Evolutionary conservation across 2,888 invertebrate genomes (phyloP).

Genomic region (Campoplex capitator): DNA sequence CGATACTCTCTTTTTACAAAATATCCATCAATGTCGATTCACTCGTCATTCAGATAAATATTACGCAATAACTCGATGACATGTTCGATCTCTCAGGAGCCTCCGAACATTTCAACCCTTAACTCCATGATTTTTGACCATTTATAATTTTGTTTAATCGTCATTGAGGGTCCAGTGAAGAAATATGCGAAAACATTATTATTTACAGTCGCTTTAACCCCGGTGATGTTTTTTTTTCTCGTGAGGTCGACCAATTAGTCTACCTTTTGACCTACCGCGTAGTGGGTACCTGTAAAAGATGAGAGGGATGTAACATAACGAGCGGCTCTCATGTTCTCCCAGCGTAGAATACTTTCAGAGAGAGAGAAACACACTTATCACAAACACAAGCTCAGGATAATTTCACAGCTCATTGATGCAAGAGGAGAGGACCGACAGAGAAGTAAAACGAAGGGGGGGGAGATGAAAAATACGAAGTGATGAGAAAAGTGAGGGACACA

Average conservation of each 20-base stretch:
- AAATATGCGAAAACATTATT: background rate
- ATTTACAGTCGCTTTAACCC: background rate
- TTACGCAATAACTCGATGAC: no score
- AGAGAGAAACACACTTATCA: slow-evolving; percentile 7
- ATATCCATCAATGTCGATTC: background rate
- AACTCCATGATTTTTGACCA: background rate
- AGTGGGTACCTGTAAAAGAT: slow-evolving; percentile 5
- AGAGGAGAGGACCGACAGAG: background rate
- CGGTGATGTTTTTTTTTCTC: background rate
- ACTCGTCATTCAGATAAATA: background rate
- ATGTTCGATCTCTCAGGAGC: background rate
- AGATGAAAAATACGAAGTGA: slow-evolving; percentile 50
- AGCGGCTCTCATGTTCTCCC: slow-evolving; percentile 27
- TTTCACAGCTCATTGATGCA: slow-evolving; percentile 60
- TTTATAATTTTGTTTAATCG: background rate
- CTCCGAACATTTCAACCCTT: background rate
- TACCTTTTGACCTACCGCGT: slow-evolving; percentile 52
- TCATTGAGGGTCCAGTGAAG: background rate
- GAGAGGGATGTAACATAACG: slow-evolving; percentile 23
- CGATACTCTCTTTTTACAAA: background rate
- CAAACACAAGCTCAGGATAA: slow-evolving; percentile 43
- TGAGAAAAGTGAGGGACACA: slow-evolving; percentile 65
- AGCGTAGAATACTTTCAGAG: slow-evolving; percentile 16
- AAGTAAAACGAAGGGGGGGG: slow-evolving; percentile 13
- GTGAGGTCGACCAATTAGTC: slow-evolving; percentile 55